Evolutionary conservation across 2,797 vertebrate species (phyloP), one percentile per base, ranked within the genome.

Genomic region (Spatula clypeata): DNA sequence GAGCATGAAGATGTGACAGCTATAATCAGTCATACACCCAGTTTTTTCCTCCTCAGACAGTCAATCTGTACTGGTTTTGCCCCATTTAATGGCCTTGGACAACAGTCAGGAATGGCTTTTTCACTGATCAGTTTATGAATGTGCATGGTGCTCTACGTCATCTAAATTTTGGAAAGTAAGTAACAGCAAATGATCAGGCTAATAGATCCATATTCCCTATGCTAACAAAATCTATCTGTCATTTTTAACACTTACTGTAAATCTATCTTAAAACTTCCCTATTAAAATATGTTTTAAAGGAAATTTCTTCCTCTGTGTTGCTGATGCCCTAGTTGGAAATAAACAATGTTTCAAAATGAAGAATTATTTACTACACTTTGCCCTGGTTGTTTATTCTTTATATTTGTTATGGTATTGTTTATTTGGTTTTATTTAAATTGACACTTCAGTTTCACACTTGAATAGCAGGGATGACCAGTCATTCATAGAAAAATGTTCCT

Each of bases 91-190:
- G 4, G 47, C 64, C 38, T 81, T 70, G 44, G 31, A 47, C 31
- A 53, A 44, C 23, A 55, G 47, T 38, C 71, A 95, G 20, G 49
- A 38, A 72, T 61, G 61, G 24, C 27, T 86, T 91, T 90, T 90
- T 74, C 67, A 45, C 10, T 11, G 17, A 2, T 26, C 1, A 0
- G 7, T 82, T 70, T 77, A 76, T 55, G 60, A 87, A 55, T 36
- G 51, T 1, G 1, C 2, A 0, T 24, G 20, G 51, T 86, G 15
- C 12, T 81, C 6, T 81, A 34, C 27, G 32, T 36, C 67, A 79
- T 5, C 7, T 32, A 44, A 42, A 36, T 32, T 75, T 84, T 70
- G 19, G 38, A 76, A 86, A 66, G 42, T 18, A 75, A 86, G 77
- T 69, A 66, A 44, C 60, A 70, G 31, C 27, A 64, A 90, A 53